These are phyloP conservation scores for Raphicerus campestris DNA, from an alignment of 2,113 vertebrate genomes.

Conservation along the genomic window DNA sequence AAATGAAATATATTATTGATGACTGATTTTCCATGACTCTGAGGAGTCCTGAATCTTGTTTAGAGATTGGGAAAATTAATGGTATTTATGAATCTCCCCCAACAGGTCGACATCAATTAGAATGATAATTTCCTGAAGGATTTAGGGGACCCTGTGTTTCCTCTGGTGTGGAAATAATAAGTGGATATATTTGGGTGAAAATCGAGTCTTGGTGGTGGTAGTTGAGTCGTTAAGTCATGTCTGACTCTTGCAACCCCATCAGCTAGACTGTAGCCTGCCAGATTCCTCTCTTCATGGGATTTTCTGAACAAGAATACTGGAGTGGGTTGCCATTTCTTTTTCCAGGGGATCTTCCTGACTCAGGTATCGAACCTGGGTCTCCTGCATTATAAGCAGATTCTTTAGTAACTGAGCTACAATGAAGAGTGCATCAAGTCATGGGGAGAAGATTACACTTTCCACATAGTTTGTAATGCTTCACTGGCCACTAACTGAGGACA, in stretches of 20 bases:
- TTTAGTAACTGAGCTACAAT: neutral
- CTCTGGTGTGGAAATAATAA: neutral
- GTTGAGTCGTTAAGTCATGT: neutral
- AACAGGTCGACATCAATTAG: neutral
- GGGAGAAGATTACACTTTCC: neutral
- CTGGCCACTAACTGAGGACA: neutral
- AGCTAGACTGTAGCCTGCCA: neutral
- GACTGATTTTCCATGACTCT: neutral
- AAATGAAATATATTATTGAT: neutral
- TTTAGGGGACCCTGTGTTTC: neutral
- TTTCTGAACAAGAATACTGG: neutral
- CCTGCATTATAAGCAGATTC: neutral
- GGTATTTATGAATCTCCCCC: neutral
- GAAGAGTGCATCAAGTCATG: neutral
- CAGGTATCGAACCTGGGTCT: accelerated
- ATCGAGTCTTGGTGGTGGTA: neutral
- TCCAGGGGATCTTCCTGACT: neutral
- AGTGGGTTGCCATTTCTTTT: neutral
- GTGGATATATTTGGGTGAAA: neutral
- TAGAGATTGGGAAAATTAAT: neutral
- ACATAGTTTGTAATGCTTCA: neutral
- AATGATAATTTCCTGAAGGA: neutral
- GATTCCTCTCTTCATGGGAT: neutral
- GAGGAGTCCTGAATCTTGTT: neutral
- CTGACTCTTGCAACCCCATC: neutral